Conservation (phyloP, 2,113 vertebrate genomes). For the Pandion haliaetus region DNA sequence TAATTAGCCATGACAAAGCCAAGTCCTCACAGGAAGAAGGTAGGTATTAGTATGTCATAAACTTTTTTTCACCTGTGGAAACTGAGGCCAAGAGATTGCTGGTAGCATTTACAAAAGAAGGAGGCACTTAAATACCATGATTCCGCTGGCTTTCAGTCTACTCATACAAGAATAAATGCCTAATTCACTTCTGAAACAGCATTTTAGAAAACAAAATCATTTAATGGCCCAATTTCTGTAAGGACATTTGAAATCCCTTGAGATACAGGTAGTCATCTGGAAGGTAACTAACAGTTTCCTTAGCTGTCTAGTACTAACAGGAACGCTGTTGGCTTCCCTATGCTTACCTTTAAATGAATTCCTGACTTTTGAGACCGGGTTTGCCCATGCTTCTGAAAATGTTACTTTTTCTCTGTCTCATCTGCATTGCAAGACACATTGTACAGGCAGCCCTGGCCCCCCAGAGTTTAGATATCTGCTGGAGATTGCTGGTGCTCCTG, state of each 20-base stretch:
- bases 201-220: neutral
- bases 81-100: neutral
- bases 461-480: neutral
- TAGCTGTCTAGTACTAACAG: neutral
- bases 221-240: neutral
- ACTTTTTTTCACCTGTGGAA: neutral
- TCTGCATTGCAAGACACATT: neutral
- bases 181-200: neutral
- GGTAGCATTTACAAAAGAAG: neutral
- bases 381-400: neutral
- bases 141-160: fast-evolving
- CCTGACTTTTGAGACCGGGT: neutral
- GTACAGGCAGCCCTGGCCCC: neutral
- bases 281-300: neutral
- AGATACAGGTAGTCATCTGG: neutral
- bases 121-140: neutral
- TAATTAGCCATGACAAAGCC: neutral
- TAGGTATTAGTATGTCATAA: neutral
- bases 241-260: neutral
- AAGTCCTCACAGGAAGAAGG: neutral
- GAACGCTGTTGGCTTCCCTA: neutral
- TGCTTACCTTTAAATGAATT: neutral
- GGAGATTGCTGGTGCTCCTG: neutral
- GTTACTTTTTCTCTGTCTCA: neutral
- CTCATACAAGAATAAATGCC: neutral